Evolutionary conservation across 2,113 vertebrate species (phyloP).

Genomic region (Synchiropus splendidus): DNA sequence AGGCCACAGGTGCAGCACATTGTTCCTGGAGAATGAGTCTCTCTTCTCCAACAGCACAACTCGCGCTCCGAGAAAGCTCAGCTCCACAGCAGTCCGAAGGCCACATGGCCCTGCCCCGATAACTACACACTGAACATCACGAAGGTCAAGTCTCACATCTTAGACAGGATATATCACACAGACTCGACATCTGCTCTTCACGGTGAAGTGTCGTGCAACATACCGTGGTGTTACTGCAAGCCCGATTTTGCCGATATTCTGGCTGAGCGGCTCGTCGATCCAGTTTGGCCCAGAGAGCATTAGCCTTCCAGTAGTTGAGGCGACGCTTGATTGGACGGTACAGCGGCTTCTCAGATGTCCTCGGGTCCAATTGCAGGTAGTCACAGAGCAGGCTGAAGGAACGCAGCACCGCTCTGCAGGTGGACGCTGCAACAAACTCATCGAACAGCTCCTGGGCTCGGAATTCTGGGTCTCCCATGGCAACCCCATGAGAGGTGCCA

Average conservation of each 20-base stretch:
- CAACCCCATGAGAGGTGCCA: constrained; percentile 2
- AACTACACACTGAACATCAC: constrained; percentile 79
- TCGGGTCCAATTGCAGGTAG: constrained; percentile 69
- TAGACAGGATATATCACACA: no score
- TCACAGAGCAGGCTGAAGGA: constrained; percentile 87
- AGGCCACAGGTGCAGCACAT: constrained; percentile 92
- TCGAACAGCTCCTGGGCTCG: constrained; percentile 83
- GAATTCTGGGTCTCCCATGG: constrained; percentile 61
- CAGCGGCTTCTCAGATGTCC: constrained; percentile 62
- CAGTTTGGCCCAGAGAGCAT: constrained; percentile 88
- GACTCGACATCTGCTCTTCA: no score
- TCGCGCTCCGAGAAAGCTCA: constrained; percentile 85
- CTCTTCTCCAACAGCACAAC: constrained; percentile 93
- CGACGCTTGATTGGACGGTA: constrained; percentile 84
- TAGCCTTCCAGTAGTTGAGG: constrained; percentile 93
- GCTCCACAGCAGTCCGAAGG: constrained; percentile 86
- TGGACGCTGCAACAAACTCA: constrained; percentile 83
- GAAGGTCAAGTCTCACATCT: neutral
- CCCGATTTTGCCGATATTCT: constrained; percentile 82
- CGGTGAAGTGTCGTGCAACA: no score
- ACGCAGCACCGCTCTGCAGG: constrained; percentile 80
- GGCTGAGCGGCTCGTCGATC: constrained; percentile 82
- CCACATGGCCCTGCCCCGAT: constrained; percentile 94
- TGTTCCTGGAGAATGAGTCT: constrained; percentile 92
- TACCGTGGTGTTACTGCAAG: constrained; percentile 81